Conservation (phyloP, 2,888 invertebrate genomes). For the Drosophila cognata region DNA sequence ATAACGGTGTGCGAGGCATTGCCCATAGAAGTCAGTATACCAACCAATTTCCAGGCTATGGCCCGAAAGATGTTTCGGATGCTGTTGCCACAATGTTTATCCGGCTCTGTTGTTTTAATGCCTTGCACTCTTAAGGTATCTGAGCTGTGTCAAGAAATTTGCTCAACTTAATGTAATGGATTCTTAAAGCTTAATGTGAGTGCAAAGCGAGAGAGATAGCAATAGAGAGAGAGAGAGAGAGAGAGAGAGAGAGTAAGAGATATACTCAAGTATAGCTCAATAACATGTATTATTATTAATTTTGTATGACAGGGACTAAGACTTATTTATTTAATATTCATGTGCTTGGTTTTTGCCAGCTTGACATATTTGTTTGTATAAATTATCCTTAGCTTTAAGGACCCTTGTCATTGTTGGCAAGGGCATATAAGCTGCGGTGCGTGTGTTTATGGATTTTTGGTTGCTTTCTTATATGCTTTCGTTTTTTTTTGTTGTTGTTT, state of each 20-base stretch:
- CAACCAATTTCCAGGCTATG: slow-evolving; percentile 17
- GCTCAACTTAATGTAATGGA: not conserved
- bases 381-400: slow-evolving; percentile 6
- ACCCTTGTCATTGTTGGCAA: not conserved
- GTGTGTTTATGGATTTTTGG: not conserved
- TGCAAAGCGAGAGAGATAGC: not conserved
- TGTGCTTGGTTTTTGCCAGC: not conserved
- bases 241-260: fast-evolving
- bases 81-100: slow-evolving; percentile 41
- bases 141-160: not conserved
- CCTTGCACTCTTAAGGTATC: slow-evolving; percentile 8
- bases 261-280: not conserved
- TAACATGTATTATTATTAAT: not conserved
- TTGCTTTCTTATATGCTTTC: slow-evolving; percentile 1
- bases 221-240: not conserved
- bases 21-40: slow-evolving; percentile 32
- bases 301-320: not conserved
- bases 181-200: not conserved
- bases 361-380: slow-evolving; percentile 1
- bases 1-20: slow-evolving; percentile 52
- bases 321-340: slow-evolving; percentile 9
- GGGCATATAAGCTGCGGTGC: slow-evolving; percentile 22
- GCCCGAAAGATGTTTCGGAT: slow-evolving; percentile 35
- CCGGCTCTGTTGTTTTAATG: slow-evolving; percentile 23
- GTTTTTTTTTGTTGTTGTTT: slow-evolving; percentile 22